A percentile compares a stretch with the other conserved stretches of the same genome.
phyloP scores from a whole-genome alignment of 2,797 vertebrate species.

The Anabas testudineus region DNA sequence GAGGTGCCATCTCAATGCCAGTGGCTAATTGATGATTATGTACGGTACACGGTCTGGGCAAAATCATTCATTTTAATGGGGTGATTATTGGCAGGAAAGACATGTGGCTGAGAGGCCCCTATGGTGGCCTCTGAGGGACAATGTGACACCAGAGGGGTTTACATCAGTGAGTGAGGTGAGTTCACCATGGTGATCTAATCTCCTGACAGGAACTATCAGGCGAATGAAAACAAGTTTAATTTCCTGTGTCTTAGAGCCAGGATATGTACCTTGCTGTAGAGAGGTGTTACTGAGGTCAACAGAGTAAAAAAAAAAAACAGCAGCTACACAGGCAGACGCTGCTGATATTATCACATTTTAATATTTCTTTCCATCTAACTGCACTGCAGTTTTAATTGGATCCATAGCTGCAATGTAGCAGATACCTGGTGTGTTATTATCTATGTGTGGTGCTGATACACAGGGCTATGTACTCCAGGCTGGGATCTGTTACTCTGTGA shows the following conservation, averaged over 20 bases:
- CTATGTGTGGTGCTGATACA: slow-evolving; percentile 19
- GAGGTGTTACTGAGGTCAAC: slow-evolving; percentile 50
- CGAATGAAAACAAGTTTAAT: slow-evolving; percentile 76
- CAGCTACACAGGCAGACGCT: slow-evolving; percentile 48
- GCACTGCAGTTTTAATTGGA: slow-evolving; percentile 62
- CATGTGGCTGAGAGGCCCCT: slow-evolving; percentile 69
- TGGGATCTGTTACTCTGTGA: slow-evolving; percentile 24
- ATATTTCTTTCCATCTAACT: slow-evolving; percentile 63
- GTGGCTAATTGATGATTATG: slow-evolving; percentile 84
- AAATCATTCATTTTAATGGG: slow-evolving; percentile 84
- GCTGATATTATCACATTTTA: slow-evolving; percentile 77
- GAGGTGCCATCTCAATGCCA: slow-evolving; percentile 73
- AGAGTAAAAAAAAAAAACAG: neutral
- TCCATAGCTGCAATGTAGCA: slow-evolving; percentile 39
- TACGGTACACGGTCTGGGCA: slow-evolving; percentile 76
- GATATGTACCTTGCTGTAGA: slow-evolving; percentile 53
- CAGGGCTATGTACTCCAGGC: slow-evolving; percentile 14
- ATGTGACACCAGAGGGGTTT: slow-evolving; percentile 69
- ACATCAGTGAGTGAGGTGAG: slow-evolving; percentile 78
- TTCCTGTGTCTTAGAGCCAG: slow-evolving; percentile 68
- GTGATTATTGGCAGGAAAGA: slow-evolving; percentile 85
- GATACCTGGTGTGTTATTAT: slow-evolving; percentile 39
- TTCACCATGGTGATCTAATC: slow-evolving; percentile 82
- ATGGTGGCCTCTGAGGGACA: slow-evolving; percentile 68
- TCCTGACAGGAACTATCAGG: slow-evolving; percentile 77